These are phyloP conservation scores for Deilephila porcellus DNA, from an alignment of 2,888 invertebrate species.

Conservation along the genomic window DNA sequence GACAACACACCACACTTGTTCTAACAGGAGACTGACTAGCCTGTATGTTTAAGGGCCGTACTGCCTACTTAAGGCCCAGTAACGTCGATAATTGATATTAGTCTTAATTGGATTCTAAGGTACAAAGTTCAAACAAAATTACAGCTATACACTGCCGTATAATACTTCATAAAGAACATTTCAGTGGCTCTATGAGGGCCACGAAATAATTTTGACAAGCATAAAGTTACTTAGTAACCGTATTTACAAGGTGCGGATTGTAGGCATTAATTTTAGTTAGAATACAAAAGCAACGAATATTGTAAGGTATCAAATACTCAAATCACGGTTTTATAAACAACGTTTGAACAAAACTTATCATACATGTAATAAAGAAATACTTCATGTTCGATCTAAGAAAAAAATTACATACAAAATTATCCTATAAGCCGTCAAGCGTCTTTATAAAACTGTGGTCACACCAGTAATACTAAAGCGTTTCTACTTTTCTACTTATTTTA, in stretches of 20 bases:
- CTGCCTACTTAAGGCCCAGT: constrained; percentile 26
- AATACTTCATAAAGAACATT: constrained; percentile 1
- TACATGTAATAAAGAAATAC: background rate
- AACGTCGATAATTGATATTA: constrained; percentile 5
- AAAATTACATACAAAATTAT: background rate
- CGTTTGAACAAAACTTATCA: background rate
- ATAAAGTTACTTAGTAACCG: constrained; percentile 26
- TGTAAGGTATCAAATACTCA: constrained; percentile 48
- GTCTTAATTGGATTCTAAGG: background rate
- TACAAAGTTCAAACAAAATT: constrained; percentile 1
- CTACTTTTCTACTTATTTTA: constrained; percentile 48
- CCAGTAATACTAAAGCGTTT: constrained; percentile 41
- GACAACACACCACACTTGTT: constrained; percentile 25
- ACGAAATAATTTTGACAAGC: constrained; percentile 9
- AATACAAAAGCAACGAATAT: constrained; percentile 35
- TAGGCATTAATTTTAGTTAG: constrained; percentile 41
- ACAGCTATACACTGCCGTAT: background rate
- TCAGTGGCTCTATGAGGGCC: background rate
- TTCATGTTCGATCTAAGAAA: background rate
- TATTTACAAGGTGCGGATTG: constrained; percentile 39
- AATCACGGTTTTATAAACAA: constrained; percentile 35
- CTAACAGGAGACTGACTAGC: constrained; percentile 32
- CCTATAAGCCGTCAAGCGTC: background rate
- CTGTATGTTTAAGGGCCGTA: constrained; percentile 30
- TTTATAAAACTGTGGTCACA: constrained; percentile 28